phyloP scores from a whole-genome alignment of 2,888 invertebrate species.

The Leucophenga maculata region DNA sequence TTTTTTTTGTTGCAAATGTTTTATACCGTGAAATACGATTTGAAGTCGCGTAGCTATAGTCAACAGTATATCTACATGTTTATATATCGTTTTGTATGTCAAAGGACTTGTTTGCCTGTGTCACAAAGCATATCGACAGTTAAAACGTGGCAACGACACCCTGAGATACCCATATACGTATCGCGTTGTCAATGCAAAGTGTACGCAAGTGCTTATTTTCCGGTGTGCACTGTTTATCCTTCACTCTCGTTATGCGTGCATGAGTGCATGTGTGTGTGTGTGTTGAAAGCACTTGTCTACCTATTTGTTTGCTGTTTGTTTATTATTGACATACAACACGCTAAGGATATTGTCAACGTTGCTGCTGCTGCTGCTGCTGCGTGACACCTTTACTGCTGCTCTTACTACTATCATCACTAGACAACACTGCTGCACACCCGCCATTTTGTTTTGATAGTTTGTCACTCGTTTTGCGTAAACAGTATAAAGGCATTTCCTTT shows the following conservation, averaged over 20 bases:
- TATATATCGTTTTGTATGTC: conserved; percentile 24
- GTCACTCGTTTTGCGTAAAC: too few species aligned
- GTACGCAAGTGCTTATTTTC: background rate
- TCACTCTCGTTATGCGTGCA: background rate
- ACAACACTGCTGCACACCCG: too few species aligned
- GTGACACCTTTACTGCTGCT: too few species aligned
- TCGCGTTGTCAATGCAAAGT: background rate
- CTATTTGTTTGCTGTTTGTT: conserved; percentile 24
- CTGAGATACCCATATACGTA: background rate
- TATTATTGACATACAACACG: conserved; percentile 25
- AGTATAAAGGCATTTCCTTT: too few species aligned
- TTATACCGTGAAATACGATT: conserved; percentile 16
- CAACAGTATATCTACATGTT: background rate
- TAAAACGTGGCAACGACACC: conserved; percentile 12
- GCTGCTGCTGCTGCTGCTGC: too few species aligned
- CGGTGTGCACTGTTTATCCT: background rate
- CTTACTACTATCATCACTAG: too few species aligned
- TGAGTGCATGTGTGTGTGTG: background rate
- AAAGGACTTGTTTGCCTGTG: conserved; percentile 26
- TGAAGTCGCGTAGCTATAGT: conserved; percentile 10
- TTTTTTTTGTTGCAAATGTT: too few species aligned
- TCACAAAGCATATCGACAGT: conserved; percentile 14
- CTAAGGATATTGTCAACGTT: conserved; percentile 10
- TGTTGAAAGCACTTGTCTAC: conserved; percentile 18
- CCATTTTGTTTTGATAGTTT: too few species aligned